phyloP scores from a whole-genome alignment of 2,888 invertebrate genomes.

The Lithosia quadra region DNA sequence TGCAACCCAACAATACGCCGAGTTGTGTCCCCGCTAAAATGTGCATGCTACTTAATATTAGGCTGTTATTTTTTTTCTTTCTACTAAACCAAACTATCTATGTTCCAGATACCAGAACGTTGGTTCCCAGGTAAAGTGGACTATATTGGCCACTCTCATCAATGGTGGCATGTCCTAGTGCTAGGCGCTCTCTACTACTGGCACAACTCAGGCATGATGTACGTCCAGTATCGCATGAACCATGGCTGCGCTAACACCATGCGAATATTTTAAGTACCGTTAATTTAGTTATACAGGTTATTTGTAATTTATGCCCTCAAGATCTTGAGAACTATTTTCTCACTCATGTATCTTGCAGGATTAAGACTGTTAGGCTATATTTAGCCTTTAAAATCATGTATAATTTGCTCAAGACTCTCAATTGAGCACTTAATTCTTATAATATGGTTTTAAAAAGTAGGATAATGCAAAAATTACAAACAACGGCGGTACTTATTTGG shows the following conservation, averaged over 20 bases:
- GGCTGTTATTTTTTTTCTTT: too few species aligned
- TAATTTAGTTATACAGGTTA: not conserved
- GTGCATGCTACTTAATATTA: too few species aligned
- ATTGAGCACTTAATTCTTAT: conserved; percentile 5
- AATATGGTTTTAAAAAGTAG: conserved; percentile 9
- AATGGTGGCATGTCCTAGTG: conserved; percentile 98
- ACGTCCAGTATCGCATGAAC: conserved; percentile 92
- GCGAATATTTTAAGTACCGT: conserved; percentile 83
- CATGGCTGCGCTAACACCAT: conserved; percentile 91
- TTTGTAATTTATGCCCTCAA: not conserved
- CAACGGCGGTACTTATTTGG: not conserved
- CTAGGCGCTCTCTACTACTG: conserved; percentile 96
- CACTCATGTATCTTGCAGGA: not conserved
- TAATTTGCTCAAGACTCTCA: not conserved
- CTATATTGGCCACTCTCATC: conserved; percentile 97
- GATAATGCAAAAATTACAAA: conserved; percentile 8
- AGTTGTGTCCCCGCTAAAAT: too few species aligned
- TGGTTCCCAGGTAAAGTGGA: conserved; percentile 95
- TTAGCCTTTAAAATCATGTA: conserved; percentile 2
- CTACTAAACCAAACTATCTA: not conserved
- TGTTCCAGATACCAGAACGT: conserved; percentile 92
- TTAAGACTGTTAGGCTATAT: not conserved
- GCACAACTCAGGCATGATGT: conserved; percentile 95
- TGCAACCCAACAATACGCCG: too few species aligned
- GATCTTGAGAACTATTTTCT: not conserved